Evolutionary conservation across 2,888 invertebrate species (phyloP).

Genomic region (Metopia argyrocephala): DNA sequence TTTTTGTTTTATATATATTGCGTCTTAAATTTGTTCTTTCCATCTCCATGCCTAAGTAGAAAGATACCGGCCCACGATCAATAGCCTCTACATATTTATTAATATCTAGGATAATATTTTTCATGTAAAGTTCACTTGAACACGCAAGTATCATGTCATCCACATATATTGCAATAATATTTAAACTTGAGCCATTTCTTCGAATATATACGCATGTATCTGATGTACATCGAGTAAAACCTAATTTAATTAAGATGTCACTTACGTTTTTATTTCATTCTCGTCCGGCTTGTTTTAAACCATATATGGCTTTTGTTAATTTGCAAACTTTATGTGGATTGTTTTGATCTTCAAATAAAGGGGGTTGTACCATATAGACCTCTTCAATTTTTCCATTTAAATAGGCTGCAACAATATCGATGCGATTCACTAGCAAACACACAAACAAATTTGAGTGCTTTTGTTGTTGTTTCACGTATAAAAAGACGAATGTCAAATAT

Average conservation of each 20-base stretch:
- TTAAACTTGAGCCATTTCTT: not conserved
- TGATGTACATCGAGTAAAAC: conserved; percentile 7
- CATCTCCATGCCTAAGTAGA: too few species aligned
- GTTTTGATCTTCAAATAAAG: conserved; percentile 38
- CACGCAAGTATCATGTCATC: conserved; percentile 1
- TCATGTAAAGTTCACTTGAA: not conserved
- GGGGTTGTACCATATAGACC: conserved; percentile 56
- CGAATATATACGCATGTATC: conserved; percentile 16
- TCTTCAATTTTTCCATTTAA: conserved; percentile 51
- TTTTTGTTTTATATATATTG: too few species aligned
- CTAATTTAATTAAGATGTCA: too few species aligned
- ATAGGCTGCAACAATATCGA: conserved; percentile 56
- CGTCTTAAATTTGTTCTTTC: too few species aligned
- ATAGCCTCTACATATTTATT: not conserved
- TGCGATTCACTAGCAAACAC: conserved; percentile 38
- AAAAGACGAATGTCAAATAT: conserved; percentile 31
- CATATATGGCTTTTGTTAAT: conserved; percentile 33
- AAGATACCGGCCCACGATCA: too few species aligned
- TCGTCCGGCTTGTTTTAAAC: too few species aligned
- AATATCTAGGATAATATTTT: not conserved
- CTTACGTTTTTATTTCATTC: too few species aligned
- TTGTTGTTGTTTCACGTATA: too few species aligned
- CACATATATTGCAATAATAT: conserved; percentile 1
- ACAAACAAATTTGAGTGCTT: too few species aligned
- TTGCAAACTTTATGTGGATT: conserved; percentile 48